Base-by-base conservation (phyloP, 2,797 vertebrate genomes). In the Botia kubotai region DNA sequence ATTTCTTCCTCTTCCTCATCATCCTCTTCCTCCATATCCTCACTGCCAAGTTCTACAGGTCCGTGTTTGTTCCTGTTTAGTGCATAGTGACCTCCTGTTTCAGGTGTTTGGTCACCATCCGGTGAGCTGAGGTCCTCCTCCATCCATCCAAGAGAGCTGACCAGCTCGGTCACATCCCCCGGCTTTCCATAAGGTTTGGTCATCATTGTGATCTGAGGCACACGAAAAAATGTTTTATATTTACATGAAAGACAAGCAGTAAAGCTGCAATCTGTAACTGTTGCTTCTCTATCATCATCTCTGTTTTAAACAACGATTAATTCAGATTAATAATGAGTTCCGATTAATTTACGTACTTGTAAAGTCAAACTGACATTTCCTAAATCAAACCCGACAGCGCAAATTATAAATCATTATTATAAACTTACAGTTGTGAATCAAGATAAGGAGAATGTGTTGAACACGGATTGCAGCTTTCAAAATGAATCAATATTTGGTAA, bases 61-160 rank as follows among this genome's bases (percentile, higher is more conserved):
- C 90, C 88, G 69, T 1, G 84, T 48, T 87, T 88, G 5, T 82
- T 88, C 43, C 90, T 89, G 17, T 83, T 87, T 82, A 95, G 75
- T 1, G 81, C 89, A 1, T 94, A 95, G 68, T 65, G 85, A 0
- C 68, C 90, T 13, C 71, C 91, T 21, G 87, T 87, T 65, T 94
- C 91, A 43, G 89, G 7, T 4, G 89, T 92, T 10, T 93, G 91
- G 0, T 96, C 96, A 68, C 96, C 96, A 1, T 94, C 96, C 89
- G 96, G 95, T 72, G 95, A 93, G 82, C 88, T 93, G 69, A 94
- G 82, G 0, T 93, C 88, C 63, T 96, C 95, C 0, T 96, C 96
- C 79, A 96, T 88, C 97, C 97, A 99, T 21, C 89, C 86, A 2
- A 96, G 95, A 23, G 94, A 89, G 89, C 88, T 94, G 82, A 95